Evolutionary conservation across 2,797 vertebrate species (phyloP).

Genomic region (Distichodus sexfasciatus): DNA sequence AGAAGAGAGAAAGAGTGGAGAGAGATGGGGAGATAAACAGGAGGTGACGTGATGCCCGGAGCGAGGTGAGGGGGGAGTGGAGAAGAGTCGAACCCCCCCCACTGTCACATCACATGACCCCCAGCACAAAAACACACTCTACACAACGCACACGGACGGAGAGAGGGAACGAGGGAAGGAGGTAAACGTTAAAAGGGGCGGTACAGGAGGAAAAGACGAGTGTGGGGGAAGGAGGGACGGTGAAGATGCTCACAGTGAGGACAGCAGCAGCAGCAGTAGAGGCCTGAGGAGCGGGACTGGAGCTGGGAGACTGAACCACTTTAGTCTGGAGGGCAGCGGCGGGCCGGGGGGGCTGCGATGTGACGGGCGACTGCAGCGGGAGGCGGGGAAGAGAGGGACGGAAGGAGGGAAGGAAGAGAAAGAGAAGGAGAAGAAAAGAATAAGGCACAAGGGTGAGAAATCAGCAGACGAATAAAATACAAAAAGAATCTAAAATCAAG

Average conservation of each 20-base stretch:
- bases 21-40: slow-evolving; percentile 76
- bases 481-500: slow-evolving; percentile 38
- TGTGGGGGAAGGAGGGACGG: slow-evolving; percentile 7
- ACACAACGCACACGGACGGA: slow-evolving; percentile 28
- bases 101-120: slow-evolving; percentile 76
- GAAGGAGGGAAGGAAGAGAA: not conserved
- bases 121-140: slow-evolving; percentile 58
- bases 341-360: slow-evolving; percentile 70
- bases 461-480: not conserved
- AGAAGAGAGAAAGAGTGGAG: slow-evolving; percentile 65
- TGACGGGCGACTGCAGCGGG: slow-evolving; percentile 68
- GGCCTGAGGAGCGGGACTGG: slow-evolving; percentile 59
- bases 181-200: no score
- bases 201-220: no score
- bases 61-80: slow-evolving; percentile 77
- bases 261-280: slow-evolving; percentile 48
- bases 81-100: slow-evolving; percentile 62
- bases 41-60: slow-evolving; percentile 74
- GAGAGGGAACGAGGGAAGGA: slow-evolving; percentile 49
- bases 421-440: not conserved
- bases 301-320: slow-evolving; percentile 66
- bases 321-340: slow-evolving; percentile 70
- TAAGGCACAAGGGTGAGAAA: not conserved
- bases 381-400: not conserved
- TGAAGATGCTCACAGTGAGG: slow-evolving; percentile 67